Evolutionary conservation across 2,797 vertebrate species (phyloP).

Genomic region (Simalia tracyae): DNA sequence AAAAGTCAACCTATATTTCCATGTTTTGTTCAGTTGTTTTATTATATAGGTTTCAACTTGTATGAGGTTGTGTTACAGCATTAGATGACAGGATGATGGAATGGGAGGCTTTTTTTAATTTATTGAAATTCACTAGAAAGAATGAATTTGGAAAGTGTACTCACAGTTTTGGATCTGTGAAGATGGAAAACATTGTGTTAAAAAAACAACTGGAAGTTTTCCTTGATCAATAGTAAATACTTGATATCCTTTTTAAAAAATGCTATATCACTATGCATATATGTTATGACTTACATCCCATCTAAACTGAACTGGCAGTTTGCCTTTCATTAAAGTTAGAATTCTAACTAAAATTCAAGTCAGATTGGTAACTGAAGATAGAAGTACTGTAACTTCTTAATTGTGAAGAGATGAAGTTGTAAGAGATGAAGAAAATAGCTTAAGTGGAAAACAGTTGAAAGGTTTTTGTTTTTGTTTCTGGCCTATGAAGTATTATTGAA

Average conservation of each 20-base stretch:
- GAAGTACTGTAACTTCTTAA: neutral
- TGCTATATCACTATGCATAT: neutral
- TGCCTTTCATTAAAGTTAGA: neutral
- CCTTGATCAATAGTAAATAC: neutral
- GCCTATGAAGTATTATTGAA: neutral
- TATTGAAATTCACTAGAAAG: neutral
- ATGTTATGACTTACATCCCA: neutral
- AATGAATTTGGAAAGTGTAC: neutral
- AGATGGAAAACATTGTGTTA: neutral
- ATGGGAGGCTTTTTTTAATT: neutral
- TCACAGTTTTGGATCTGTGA: neutral
- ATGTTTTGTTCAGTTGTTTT: too few relatives aligned
- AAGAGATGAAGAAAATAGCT: neutral
- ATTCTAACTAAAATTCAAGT: neutral
- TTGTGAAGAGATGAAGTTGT: neutral
- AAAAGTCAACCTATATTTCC: too few relatives aligned
- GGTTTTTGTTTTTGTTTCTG: neutral
- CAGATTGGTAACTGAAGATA: neutral
- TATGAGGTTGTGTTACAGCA: too few relatives aligned
- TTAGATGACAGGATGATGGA: neutral
- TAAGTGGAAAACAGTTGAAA: neutral
- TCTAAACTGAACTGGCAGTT: neutral
- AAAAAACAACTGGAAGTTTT: neutral
- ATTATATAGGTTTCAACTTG: too few relatives aligned
- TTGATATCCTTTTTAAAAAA: neutral